These are phyloP conservation scores for Monarcha castaneiventris DNA, from an alignment of 2,113 vertebrate species.

Conservation along the genomic window DNA sequence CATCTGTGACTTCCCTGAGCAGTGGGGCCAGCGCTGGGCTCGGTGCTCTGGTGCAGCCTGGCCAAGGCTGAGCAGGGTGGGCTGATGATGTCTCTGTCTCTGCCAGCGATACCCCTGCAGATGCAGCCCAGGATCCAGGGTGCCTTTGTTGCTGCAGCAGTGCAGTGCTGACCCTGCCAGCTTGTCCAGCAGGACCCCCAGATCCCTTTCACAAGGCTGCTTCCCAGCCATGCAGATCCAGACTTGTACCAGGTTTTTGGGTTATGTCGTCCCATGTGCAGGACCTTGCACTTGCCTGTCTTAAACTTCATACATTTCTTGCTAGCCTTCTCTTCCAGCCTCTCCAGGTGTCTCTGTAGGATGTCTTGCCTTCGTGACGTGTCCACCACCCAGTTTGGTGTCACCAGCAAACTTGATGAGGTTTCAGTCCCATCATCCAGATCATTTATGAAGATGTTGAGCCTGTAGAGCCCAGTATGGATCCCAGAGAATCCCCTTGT, in stretches of 20 bases:
- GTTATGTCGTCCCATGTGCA: background rate
- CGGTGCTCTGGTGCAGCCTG: background rate
- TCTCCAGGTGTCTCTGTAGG: background rate
- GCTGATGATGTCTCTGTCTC: fast-evolving
- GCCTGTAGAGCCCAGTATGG: background rate
- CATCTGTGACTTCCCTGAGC: background rate
- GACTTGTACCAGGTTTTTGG: background rate
- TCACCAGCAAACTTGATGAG: background rate
- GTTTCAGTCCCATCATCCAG: background rate
- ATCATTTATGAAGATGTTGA: background rate
- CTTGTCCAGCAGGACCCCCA: background rate
- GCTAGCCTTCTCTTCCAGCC: background rate
- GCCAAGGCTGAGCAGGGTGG: background rate
- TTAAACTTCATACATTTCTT: background rate
- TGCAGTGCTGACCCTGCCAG: background rate
- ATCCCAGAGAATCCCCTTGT: background rate
- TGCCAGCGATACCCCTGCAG: background rate
- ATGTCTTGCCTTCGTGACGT: fast-evolving
- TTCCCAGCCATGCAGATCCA: background rate
- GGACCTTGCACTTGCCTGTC: background rate
- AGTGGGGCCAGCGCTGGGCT: background rate
- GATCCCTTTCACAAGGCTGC: background rate
- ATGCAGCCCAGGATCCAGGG: background rate
- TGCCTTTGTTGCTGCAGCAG: background rate
- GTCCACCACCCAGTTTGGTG: background rate